Conservation (phyloP, 2,113 vertebrate genomes). For the Cettia cetti region DNA sequence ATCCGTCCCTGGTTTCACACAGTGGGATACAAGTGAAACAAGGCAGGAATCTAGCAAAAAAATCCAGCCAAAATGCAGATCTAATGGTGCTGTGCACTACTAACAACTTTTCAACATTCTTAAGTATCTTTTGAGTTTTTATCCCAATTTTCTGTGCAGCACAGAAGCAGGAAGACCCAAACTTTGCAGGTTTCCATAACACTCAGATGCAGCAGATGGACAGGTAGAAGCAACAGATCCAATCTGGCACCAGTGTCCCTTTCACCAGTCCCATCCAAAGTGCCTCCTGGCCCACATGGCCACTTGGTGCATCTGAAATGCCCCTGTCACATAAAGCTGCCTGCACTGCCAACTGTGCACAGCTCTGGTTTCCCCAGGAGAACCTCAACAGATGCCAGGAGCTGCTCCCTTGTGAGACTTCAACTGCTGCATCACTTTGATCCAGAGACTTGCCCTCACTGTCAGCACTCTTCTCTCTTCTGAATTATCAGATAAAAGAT, state of each 20-base stretch:
- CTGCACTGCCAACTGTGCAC: conserved; percentile 68
- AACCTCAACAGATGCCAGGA: not conserved
- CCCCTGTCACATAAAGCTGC: conserved; percentile 67
- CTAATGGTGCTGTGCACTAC: not conserved
- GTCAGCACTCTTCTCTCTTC: not conserved
- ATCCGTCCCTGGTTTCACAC: not conserved
- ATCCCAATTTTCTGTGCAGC: not conserved
- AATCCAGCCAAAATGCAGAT: not conserved
- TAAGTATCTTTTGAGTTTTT: not conserved
- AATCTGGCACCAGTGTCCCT: conserved; percentile 65
- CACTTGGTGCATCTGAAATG: conserved; percentile 75
- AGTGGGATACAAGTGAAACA: not conserved
- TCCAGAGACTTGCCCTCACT: not conserved
- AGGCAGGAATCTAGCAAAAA: not conserved
- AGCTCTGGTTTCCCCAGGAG: not conserved
- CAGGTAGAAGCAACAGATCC: conserved; percentile 77
- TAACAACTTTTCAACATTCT: not conserved
- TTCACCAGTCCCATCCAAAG: conserved; percentile 70
- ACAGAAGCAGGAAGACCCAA: not conserved
- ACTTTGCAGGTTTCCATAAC: not conserved
- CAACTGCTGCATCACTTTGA: not conserved
- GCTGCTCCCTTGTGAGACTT: not conserved
- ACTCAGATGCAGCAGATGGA: conserved; percentile 67
- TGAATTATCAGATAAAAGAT: not conserved
- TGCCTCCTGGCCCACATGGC: conserved; percentile 68